phyloP scores from a whole-genome alignment of 2,888 invertebrate species.

The Sphaerophoria rueppellii region DNA sequence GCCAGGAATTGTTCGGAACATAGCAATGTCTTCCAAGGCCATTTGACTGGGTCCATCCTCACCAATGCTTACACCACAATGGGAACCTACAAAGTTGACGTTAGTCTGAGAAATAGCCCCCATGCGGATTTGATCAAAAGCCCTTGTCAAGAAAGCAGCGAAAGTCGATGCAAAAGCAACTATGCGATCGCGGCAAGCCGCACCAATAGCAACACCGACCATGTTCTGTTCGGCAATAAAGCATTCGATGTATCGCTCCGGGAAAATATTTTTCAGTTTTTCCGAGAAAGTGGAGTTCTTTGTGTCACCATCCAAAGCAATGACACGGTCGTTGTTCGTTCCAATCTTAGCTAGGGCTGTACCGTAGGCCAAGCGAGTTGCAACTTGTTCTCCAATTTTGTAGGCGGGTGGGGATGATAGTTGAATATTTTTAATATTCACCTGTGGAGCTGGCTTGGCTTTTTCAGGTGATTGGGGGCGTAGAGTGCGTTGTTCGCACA shows the following conservation, averaged over 20 bases:
- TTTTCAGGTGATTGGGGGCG: conserved; percentile 86
- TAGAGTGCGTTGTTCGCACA: conserved; percentile 75
- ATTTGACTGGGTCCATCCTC: conserved; percentile 99
- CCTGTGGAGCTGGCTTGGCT: conserved; percentile 87
- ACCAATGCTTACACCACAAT: conserved; percentile 99
- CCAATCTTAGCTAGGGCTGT: conserved; percentile 95
- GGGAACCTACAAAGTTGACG: conserved; percentile 97
- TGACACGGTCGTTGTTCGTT: conserved; percentile 89
- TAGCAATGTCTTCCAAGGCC: conserved; percentile 98
- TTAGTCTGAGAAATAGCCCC: conserved; percentile 99
- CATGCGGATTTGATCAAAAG: conserved; percentile 99
- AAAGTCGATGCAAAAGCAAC: conserved; percentile 98
- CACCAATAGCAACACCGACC: conserved; percentile 97
- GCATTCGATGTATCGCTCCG: conserved; percentile 94
- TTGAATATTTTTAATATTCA: conserved; percentile 88
- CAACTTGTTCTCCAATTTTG: conserved; percentile 89
- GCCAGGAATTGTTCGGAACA: conserved; percentile 96
- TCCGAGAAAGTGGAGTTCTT: conserved; percentile 99
- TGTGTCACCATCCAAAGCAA: conserved; percentile 98
- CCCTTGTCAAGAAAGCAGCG: conserved; percentile 98
- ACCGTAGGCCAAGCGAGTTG: conserved; percentile 97
- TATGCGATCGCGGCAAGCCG: conserved; percentile 95
- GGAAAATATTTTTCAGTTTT: conserved; percentile 90
- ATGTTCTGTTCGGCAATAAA: conserved; percentile 99
- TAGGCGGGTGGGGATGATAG: conserved; percentile 93